Percentiles rank a stretch among this genome's conserved stretches.
These are phyloP conservation scores for Calameuta pallipes DNA, from an alignment of 2,888 invertebrate species.

Conservation along the genomic window DNA sequence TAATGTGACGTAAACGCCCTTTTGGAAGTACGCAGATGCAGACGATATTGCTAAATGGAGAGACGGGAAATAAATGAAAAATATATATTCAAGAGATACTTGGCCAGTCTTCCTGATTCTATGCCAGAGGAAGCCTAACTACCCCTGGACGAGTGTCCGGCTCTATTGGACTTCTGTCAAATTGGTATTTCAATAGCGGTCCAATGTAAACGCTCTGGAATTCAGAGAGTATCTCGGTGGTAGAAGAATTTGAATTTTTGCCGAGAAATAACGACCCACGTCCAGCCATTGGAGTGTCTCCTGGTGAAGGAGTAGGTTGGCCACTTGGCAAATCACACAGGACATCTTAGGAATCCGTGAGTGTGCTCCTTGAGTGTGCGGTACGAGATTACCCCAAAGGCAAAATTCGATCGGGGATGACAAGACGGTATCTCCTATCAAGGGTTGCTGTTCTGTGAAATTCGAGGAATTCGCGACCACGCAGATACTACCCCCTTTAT, in stretches of 20 bases:
- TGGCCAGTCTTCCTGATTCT: background rate
- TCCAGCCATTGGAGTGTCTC: background rate
- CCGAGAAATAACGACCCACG: slow-evolving; percentile 6
- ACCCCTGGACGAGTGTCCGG: background rate
- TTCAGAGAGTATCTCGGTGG: slow-evolving; percentile 37
- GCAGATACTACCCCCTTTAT: slow-evolving; percentile 51
- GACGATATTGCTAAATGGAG: background rate
- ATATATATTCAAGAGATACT: background rate
- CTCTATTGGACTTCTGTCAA: slow-evolving; percentile 47
- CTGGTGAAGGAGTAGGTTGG: background rate
- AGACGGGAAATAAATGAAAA: background rate
- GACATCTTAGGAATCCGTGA: slow-evolving; percentile 61
- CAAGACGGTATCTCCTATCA: slow-evolving; percentile 37
- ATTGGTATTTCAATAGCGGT: slow-evolving; percentile 62
- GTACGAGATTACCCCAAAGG: slow-evolving; percentile 38
- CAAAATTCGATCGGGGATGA: slow-evolving; percentile 63
- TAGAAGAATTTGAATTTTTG: slow-evolving; percentile 59
- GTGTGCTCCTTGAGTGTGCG: background rate
- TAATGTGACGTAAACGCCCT: background rate
- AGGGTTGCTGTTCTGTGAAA: slow-evolving; percentile 43
- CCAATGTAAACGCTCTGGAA: slow-evolving; percentile 33
- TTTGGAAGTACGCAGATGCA: background rate
- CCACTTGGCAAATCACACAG: background rate
- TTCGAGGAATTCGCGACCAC: slow-evolving; percentile 54
- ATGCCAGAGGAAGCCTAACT: background rate